These are phyloP conservation scores for Protonibea diacanthus DNA, from an alignment of 2,797 vertebrate species.

Conservation along the genomic window DNA sequence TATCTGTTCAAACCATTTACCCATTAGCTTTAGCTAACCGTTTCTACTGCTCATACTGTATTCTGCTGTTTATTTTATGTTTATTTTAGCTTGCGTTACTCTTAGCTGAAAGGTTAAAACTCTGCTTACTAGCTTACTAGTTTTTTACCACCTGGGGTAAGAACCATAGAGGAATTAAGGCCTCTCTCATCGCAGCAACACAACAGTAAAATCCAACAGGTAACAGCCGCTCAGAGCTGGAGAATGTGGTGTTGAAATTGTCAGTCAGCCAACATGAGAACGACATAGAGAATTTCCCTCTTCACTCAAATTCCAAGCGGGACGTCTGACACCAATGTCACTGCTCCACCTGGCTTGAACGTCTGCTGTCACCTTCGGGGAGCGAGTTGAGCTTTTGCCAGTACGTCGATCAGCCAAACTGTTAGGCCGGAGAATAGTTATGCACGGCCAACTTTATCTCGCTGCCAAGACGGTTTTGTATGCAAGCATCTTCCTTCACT, in stretches of 20 bases:
- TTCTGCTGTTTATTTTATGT: not conserved
- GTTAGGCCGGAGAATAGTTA: conserved; percentile 58
- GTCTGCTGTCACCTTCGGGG: conserved; percentile 72
- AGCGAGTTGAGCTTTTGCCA: conserved; percentile 59
- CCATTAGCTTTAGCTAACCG: not conserved
- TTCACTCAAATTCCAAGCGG: conserved; percentile 53
- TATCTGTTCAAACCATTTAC: not conserved
- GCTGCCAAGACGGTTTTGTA: conserved; percentile 64
- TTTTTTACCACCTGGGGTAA: not conserved
- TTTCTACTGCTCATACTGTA: no score
- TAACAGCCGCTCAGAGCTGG: not conserved
- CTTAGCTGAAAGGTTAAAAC: no score
- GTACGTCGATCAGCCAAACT: conserved; percentile 63
- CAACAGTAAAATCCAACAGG: conserved; percentile 7
- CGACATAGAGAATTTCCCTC: conserved; percentile 27
- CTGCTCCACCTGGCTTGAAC: conserved; percentile 70
- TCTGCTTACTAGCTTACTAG: not conserved
- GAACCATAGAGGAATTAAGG: not conserved
- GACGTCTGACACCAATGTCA: conserved; percentile 67
- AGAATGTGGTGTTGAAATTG: conserved; percentile 7
- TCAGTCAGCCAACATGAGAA: conserved; percentile 21
- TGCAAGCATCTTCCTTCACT: conserved; percentile 61
- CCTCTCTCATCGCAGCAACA: not conserved
- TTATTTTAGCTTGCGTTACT: not conserved
- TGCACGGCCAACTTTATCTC: conserved; percentile 57